Base-by-base conservation (phyloP, 2,888 invertebrate genomes). In the Lissocephala sabroskyi region DNA sequence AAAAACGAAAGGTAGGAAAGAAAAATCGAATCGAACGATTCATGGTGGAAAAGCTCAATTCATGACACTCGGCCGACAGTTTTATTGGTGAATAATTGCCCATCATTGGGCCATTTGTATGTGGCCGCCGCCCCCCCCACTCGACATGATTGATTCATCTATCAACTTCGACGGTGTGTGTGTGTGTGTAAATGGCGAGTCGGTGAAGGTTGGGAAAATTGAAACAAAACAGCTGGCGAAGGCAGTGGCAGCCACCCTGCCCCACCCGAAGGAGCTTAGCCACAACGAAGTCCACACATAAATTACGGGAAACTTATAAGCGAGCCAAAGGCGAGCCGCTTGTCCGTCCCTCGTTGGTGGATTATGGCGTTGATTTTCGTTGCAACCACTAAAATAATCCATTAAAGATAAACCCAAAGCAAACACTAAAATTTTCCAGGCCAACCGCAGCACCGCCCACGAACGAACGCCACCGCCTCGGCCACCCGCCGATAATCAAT, bases 81-180 rank as follows among this genome's bases (percentile, higher is more conserved):
- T 74, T 74, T 74, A 70, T 71, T 70, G 68, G 62, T 67, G 71
- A 71, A 75, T 71, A 71, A 71, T 71, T 71, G 71, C 59, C 65
- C 59, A 74, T 71, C 61, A 71, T 70, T 70, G 65, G 60, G 54
- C 60, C 49, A 65, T 71, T 71, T 66, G 70, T 70, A 49, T 54
- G 61, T 57, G n/a, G n/a, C n/a, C n/a, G n/a, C n/a, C n/a, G n/a
- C n/a, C n/a, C n/a, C n/a, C n/a, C n/a, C n/a, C n/a, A n/a, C n/a
- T n/a, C n/a, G 41, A 54, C 57, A 70, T 71, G 70, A 71, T 71
- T 74, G 75, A 71, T 71, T 67, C 74, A 56, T 62, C 48, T 52
- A 51, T 51, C 50, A 52, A 42, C 18, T 32, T 42, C 32, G 42
- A 11, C 35, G 13, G 16, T 35, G 32, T 32, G 10, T 32, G 13